phyloP scores from a whole-genome alignment of 1,140 invertebrate species.

The Amyelois transitella region DNA sequence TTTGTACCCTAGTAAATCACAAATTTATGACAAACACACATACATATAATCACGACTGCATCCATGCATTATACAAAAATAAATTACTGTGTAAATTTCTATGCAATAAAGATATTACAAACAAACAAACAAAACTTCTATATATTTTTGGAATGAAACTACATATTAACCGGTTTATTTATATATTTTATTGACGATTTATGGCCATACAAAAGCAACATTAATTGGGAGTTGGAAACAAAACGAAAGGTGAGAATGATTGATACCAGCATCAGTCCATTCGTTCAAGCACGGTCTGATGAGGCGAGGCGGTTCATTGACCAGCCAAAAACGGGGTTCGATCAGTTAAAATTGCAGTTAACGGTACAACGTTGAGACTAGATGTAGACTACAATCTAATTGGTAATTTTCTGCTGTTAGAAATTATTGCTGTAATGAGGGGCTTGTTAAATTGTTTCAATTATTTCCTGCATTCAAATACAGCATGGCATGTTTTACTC shows the following conservation, averaged over 20 bases:
- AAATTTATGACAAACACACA: too few relatives aligned
- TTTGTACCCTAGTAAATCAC: too few relatives aligned
- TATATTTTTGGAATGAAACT: too few relatives aligned
- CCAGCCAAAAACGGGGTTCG: slow-evolving; percentile 9
- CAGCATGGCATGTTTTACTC: not conserved
- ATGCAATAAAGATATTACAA: too few relatives aligned
- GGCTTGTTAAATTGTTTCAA: not conserved
- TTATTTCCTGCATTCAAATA: not conserved
- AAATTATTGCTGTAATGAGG: not conserved
- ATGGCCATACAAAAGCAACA: not conserved
- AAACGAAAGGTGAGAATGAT: not conserved
- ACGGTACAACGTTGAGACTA: slow-evolving; percentile 1
- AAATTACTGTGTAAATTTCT: too few relatives aligned
- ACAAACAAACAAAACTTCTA: too few relatives aligned
- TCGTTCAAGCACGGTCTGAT: not conserved
- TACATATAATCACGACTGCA: too few relatives aligned
- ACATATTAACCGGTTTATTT: too few relatives aligned
- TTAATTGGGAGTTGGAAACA: not conserved
- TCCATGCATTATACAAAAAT: too few relatives aligned
- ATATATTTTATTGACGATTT: not conserved
- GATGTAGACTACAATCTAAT: not conserved
- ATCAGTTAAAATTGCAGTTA: slow-evolving; percentile 8
- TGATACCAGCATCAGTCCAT: not conserved
- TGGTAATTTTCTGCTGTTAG: not conserved
- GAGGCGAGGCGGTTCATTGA: slow-evolving; percentile 5